A percentile compares a stretch with the other conserved stretches of the same genome.
Evolutionary conservation across 2,888 invertebrate genomes (phyloP).

Genomic region (Chrysina gloriosa): DNA sequence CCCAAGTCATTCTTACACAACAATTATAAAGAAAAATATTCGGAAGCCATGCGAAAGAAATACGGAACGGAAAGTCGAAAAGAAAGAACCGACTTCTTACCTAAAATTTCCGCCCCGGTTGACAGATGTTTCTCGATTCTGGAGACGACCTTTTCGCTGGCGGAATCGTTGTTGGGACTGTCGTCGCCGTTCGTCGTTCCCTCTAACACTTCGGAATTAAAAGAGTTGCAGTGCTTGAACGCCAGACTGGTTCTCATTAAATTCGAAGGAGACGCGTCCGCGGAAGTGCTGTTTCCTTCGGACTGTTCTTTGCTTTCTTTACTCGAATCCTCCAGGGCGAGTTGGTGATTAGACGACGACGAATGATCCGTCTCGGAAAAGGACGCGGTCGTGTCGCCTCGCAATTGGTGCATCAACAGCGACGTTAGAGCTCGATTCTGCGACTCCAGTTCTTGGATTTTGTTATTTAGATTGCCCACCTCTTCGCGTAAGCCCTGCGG

Average conservation of each 20-base stretch:
- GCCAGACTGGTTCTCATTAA: constrained; percentile 56
- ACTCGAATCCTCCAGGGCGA: constrained; percentile 43
- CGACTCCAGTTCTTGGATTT: constrained; percentile 81
- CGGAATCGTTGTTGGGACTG: constrained; percentile 46
- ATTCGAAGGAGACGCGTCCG: constrained; percentile 54
- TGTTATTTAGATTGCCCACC: constrained; percentile 76
- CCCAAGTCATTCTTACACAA: too few relatives aligned
- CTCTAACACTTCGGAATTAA: constrained; percentile 62
- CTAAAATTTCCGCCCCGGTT: constrained; percentile 59
- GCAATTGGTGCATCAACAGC: constrained; percentile 74
- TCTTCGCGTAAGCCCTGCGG: constrained; percentile 82
- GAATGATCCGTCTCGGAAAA: constrained; percentile 41
- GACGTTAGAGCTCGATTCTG: constrained; percentile 81
- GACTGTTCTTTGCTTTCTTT: constrained; percentile 37
- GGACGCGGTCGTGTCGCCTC: constrained; percentile 56
- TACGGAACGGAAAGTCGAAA: too few relatives aligned
- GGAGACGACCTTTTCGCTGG: constrained; percentile 51
- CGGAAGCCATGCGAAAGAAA: too few relatives aligned
- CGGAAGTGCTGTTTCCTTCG: constrained; percentile 51
- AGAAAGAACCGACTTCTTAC: constrained; percentile 47
- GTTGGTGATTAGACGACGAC: constrained; percentile 42
- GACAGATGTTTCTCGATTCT: constrained; percentile 59
- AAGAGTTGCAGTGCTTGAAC: constrained; percentile 63
- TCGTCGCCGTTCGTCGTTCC: constrained; percentile 39
- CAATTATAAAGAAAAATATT: too few relatives aligned